Evolutionary conservation across 23 tunicate species (phyloP), one percentile per base, ranked within the genome.

Genomic region (Corella eumyota): DNA sequence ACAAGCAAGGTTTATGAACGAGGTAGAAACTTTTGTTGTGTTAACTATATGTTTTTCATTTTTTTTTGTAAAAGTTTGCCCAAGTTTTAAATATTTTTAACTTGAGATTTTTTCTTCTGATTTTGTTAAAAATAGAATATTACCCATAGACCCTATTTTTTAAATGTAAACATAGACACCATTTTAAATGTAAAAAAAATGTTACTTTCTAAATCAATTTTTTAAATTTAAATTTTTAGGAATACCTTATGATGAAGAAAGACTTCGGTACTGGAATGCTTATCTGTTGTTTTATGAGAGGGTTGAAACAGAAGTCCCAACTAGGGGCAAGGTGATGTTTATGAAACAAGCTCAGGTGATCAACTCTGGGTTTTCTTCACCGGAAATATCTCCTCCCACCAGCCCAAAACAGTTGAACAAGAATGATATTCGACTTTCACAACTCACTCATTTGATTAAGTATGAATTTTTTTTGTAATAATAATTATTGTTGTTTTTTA

Each of bases 201-300:
- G n/a, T n/a, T n/a, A n/a, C n/a, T n/a, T n/a, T n/a, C n/a, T n/a
- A n/a, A 2, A 22, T 2, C 6, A 19, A 30, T 29, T 55, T 32
- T 25, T 36, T 34, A 15, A 45, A 27, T 1, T 33, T 32, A 68
- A 68, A 68, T 2, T 29, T 58, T 25, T 34, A 83, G 92, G 75
- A 25, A 66, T 79, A 15, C 68, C 92, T 19, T 83, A 74, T 44
- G 82, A 83, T 40, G 79, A 85, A 23, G 78, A 75, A n/a, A 53
- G 87, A 25, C 52, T 66, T 6, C 76, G 90, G 1, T 79, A 69
- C 49, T 79, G 90, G 97, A 90, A 76, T 66, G 97, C 97, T 25
- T 90, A 90, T 56, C 66, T 90, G 33, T 55, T 91, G 36, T 91
- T 91, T 57, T 91, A 91, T 49, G 87, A 91, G 60, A 48, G 58